Base-by-base conservation (phyloP, 2,888 invertebrate species). In the Phytoseiulus persimilis region DNA sequence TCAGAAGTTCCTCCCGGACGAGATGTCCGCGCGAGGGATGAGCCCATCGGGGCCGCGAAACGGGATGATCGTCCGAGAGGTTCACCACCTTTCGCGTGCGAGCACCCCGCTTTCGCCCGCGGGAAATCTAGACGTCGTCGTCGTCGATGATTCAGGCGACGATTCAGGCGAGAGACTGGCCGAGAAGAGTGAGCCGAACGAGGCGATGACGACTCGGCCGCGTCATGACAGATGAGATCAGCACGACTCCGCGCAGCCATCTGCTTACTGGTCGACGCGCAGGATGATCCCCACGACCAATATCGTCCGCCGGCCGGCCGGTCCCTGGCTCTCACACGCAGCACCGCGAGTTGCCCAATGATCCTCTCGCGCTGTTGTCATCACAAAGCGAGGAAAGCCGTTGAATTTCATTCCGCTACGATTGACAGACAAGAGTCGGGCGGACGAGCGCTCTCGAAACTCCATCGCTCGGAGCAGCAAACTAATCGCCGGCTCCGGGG, bases 161-260 rank as follows among this genome's bases (percentile, higher is more conserved):
- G 5, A 65, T 65, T 14, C 11, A 6, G 28, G 18, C 65, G 65
- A 14, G 65, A 6, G 2, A 65, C 5, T 65, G 65, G 1, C 5
- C 65, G 18, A 23, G 18, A 65, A 3, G 65, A 28, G 28, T 14
- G 65, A 65, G 65, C 28, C 65, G 18, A 65, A 65, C 65, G 28
- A 65, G 65, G 65, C 65, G 65, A 65, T 65, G 65, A 65, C 65
- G 65, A 65, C 65, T 3, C 65, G 18, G 65, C 65, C 1, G 65
- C 65, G 65, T 65, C 65, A 65, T 65, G 65, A 65, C 65, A 65
- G 65, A 65, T 65, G 65, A 65, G 65, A 65, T 65, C 65, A 65
- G 65, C 65, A 65, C 65, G 65, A 65, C 9, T 65, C 65, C 65
- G 65, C 65, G 65, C 65, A 28, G 65, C 65, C 65, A 65, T 65